Conservation (phyloP, 2,797 vertebrate species). For the Melanotaenia parkinsoni region DNA sequence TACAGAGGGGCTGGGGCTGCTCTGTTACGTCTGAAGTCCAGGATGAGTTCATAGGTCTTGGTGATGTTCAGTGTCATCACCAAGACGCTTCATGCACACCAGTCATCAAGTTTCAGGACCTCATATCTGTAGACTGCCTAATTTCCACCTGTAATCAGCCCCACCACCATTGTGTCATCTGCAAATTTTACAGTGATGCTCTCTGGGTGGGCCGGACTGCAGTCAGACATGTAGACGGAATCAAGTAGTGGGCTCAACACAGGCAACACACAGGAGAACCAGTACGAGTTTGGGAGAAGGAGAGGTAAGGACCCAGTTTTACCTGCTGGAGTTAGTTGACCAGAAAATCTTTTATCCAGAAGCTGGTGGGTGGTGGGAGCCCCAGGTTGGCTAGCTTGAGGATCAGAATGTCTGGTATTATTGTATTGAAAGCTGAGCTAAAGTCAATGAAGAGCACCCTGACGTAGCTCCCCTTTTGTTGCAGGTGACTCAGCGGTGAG, state of each 20-base stretch:
- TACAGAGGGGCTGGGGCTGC: background rate
- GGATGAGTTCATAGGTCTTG: slow-evolving; percentile 2
- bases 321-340: background rate
- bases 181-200: background rate
- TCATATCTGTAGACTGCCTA: too few species aligned
- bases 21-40: background rate
- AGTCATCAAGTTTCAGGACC: too few species aligned
- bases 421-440: too few species aligned
- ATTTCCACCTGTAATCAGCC: too few species aligned
- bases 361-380: too few species aligned
- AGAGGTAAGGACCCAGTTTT: background rate
- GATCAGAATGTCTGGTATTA: background rate
- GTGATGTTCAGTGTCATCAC: background rate
- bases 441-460: too few species aligned
- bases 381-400: background rate
- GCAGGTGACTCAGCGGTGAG: too few species aligned
- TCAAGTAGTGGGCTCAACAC: background rate
- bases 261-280: background rate
- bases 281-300: background rate
- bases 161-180: background rate
- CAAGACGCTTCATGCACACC: background rate
- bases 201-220: background rate
- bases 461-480: too few species aligned
- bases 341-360: background rate
- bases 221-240: background rate